Base-by-base conservation (phyloP, 2,797 vertebrate species). In the Ceryle rudis region DNA sequence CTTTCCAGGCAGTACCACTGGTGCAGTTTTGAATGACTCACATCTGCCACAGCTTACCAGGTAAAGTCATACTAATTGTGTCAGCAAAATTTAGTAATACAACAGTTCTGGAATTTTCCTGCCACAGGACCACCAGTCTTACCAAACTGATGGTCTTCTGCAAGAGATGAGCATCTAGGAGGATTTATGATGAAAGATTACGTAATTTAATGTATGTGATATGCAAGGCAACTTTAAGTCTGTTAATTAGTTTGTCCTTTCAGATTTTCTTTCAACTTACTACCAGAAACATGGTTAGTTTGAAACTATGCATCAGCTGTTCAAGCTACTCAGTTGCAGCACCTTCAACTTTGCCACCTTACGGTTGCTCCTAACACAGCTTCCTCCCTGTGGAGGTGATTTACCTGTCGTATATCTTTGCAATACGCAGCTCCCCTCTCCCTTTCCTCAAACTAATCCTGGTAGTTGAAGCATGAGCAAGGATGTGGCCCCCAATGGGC, bases 351-450 rank as follows among this genome's bases (percentile, higher is more conserved):
- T 54, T 49, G 28, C 58, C 33, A 60, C 58, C 10, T 44, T 39
- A 31, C 1, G 0, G 52, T 22, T 79, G 20, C 41, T 88, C 2
- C 0, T 44, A 78, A 54, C 7, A 8, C 18, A 39, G 44, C 47
- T 92, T 90, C 60, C n/a, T 46, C 74, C n/a, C 66, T 29, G 21
- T 8, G 52, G 86, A 28, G 5, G 55, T 58, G 62, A 65, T 81
- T 97, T 98, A 99, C 99, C 99, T 99, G 98, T 99, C 99, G 28
- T 99, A 99, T 97, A 99, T 99, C 97, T 99, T 99, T 82, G 99
- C 99, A 86, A 99, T 99, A 77, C 99, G 99, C 96, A 99, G 97
- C 95, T 99, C 99, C 65, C 98, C 99, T 89, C 99, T 98, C 37
- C 99, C 99, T 92, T 99, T 99, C 92, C 99, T 98, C 97, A 99